Evolutionary conservation across 2,888 invertebrate genomes (phyloP).

Genomic region (Athripsodes cinereus): DNA sequence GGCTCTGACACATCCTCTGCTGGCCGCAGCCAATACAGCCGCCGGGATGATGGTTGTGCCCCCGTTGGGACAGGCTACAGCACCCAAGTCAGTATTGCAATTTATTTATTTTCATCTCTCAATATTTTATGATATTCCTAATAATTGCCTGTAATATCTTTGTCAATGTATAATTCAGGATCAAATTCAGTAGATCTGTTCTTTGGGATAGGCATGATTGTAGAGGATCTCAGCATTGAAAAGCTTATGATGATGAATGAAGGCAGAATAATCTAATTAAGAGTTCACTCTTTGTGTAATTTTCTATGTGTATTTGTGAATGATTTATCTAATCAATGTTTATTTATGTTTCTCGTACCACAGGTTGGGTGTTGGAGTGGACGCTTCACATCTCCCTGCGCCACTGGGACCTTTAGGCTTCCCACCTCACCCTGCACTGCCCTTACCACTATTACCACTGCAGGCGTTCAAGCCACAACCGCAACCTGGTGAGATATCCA

Average conservation of each 20-base stretch:
- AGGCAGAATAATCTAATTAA: too few relatives aligned
- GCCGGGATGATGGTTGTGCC: constrained; percentile 23
- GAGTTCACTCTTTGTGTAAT: too few relatives aligned
- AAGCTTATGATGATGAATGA: too few relatives aligned
- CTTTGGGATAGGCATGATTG: too few relatives aligned
- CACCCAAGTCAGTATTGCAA: constrained; percentile 21
- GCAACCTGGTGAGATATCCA: constrained; percentile 16
- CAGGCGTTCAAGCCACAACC: constrained; percentile 45
- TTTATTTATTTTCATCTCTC: too few relatives aligned
- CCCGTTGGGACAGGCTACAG: constrained; percentile 16
- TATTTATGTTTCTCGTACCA: constrained; percentile 7
- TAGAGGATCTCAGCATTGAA: too few relatives aligned
- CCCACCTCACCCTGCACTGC: constrained; percentile 31
- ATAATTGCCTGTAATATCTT: too few relatives aligned
- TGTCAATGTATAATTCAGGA: too few relatives aligned
- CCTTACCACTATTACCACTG: constrained; percentile 33
- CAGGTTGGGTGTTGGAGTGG: constrained; percentile 13
- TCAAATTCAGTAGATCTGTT: too few relatives aligned
- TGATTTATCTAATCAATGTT: background rate
- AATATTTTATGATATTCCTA: too few relatives aligned
- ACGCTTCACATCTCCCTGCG: constrained; percentile 21
- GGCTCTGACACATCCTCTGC: constrained; percentile 28
- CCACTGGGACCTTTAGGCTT: constrained; percentile 23
- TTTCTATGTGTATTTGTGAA: background rate
- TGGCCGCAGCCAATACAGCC: constrained; percentile 14